Evolutionary conservation across 2,888 invertebrate species (phyloP).

Genomic region (Malacosoma neustria): DNA sequence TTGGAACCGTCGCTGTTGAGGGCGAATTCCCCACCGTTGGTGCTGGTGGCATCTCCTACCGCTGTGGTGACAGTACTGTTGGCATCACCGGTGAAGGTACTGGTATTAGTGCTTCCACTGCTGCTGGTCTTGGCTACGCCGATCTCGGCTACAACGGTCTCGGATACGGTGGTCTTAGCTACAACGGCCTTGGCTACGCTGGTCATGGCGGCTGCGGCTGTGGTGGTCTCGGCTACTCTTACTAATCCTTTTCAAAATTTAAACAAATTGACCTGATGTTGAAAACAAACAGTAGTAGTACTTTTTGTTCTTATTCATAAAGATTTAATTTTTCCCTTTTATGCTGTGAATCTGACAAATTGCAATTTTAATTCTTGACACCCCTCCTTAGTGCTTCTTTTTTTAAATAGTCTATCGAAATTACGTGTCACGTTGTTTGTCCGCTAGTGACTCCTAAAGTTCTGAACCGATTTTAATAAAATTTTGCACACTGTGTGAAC

Average conservation of each 20-base stretch:
- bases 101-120: conserved; percentile 15
- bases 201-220: conserved; percentile 20
- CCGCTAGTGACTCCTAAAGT: too few relatives aligned
- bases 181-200: conserved; percentile 11
- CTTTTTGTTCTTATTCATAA: too few relatives aligned
- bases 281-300: too few relatives aligned
- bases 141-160: conserved; percentile 20
- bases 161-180: conserved; percentile 20
- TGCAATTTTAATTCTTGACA: too few relatives aligned
- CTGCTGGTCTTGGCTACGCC: conserved; percentile 17
- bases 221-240: conserved; percentile 5
- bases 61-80: conserved; percentile 8
- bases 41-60: conserved; percentile 17
- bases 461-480: too few relatives aligned
- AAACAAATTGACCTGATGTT: background rate
- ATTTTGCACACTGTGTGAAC: too few relatives aligned
- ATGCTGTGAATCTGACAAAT: too few relatives aligned
- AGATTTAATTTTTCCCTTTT: too few relatives aligned
- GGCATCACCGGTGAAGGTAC: conserved; percentile 8
- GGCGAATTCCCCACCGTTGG: conserved; percentile 24
- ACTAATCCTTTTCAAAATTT: background rate
- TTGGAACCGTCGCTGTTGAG: conserved; percentile 23
- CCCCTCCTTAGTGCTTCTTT: too few relatives aligned
- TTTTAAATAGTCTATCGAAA: too few relatives aligned
- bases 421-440: too few relatives aligned